Conservation (phyloP, 2,888 invertebrate species). For the Chymomyza amoena region DNA sequence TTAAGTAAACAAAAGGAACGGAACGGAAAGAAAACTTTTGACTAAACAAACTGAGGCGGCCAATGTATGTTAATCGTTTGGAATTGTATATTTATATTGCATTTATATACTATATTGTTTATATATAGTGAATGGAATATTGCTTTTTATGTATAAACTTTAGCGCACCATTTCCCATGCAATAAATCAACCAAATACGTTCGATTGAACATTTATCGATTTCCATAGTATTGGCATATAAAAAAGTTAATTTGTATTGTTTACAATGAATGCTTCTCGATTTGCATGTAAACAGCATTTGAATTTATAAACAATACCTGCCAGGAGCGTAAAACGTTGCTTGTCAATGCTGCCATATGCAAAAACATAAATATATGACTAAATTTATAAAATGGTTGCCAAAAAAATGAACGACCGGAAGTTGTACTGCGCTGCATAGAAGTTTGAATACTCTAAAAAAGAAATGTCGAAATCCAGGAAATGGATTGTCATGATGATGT, state of each 20-base stretch:
- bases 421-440: not conserved
- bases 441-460: too few relatives aligned
- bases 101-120: not conserved
- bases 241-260: conserved; percentile 52
- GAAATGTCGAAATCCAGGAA: too few relatives aligned
- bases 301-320: not conserved
- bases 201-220: conserved; percentile 57
- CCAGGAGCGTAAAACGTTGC: not conserved
- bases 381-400: not conserved
- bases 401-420: not conserved
- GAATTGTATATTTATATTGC: not conserved
- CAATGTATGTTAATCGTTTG: not conserved
- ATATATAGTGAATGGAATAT: not conserved
- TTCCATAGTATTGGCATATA: conserved; percentile 41
- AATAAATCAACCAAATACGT: conserved; percentile 28
- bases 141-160: not conserved
- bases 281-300: not conserved
- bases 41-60: conserved; percentile 2
- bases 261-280: conserved; percentile 19
- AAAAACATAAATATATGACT: not conserved
- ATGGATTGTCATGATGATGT: too few relatives aligned
- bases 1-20: conserved; percentile 25
- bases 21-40: not conserved
- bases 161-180: not conserved
- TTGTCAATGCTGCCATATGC: not conserved